A percentile compares a stretch with the other conserved stretches of the same genome.
phyloP scores from a whole-genome alignment of 2,797 vertebrate genomes.

The Florisuga fusca region DNA sequence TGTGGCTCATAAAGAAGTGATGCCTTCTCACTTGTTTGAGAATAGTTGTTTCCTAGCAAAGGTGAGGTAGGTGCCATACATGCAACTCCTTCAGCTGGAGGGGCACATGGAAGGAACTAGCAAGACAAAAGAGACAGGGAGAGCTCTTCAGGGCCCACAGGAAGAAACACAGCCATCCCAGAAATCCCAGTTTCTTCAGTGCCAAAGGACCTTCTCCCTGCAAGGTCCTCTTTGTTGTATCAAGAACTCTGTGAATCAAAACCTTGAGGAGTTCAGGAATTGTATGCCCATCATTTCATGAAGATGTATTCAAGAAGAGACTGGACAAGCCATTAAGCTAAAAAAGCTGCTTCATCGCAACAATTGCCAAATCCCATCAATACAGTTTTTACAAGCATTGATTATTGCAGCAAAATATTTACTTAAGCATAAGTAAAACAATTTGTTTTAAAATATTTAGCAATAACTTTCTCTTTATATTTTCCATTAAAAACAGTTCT shows the following conservation, averaged over 20 bases:
- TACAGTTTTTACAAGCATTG: neutral
- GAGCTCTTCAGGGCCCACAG: neutral
- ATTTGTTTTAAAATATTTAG: neutral
- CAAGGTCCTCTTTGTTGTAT: neutral
- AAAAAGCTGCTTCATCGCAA: neutral
- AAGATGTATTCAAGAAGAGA: neutral
- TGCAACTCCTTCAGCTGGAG: neutral
- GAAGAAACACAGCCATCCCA: neutral
- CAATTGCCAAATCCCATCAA: neutral
- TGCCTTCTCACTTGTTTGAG: neutral
- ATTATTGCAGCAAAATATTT: neutral
- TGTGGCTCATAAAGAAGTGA: neutral
- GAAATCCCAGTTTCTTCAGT: neutral
- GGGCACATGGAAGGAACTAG: neutral
- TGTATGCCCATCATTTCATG: neutral
- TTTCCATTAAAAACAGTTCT: neutral
- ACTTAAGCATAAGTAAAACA: neutral
- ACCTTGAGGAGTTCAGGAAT: neutral
- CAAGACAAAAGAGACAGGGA: neutral
- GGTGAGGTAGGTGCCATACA: neutral
- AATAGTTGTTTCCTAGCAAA: neutral
- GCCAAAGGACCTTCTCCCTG: neutral
- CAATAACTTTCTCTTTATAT: neutral
- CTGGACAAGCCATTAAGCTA: neutral
- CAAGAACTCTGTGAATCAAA: neutral